Evolutionary conservation across 2,888 invertebrate species (phyloP).

Genomic region (Epiblema foenella): DNA sequence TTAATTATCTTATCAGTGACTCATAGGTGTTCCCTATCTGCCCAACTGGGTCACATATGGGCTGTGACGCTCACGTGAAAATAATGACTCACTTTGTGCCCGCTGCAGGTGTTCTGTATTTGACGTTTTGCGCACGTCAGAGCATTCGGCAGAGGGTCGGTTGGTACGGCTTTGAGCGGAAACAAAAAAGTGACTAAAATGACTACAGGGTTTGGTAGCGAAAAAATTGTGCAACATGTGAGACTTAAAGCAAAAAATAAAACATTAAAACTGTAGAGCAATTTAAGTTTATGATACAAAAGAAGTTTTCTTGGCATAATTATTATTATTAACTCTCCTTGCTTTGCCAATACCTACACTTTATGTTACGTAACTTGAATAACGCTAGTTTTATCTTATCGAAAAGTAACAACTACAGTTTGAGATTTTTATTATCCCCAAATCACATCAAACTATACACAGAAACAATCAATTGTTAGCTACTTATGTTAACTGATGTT

Average conservation of each 20-base stretch:
- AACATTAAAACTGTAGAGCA: too few species aligned
- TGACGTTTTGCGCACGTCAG: slow-evolving; percentile 43
- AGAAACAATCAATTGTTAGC: too few species aligned
- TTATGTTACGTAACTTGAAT: neutral
- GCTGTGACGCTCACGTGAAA: slow-evolving; percentile 53
- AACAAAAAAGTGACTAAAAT: slow-evolving; percentile 24
- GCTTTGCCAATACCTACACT: neutral
- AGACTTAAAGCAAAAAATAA: too few species aligned
- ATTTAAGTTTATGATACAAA: neutral
- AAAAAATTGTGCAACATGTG: neutral
- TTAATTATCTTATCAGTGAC: slow-evolving; percentile 41
- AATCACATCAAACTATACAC: too few species aligned
- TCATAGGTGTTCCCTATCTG: slow-evolving; percentile 44
- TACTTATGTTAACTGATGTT: neutral
- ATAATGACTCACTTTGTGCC: slow-evolving; percentile 53
- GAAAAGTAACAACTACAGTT: neutral
- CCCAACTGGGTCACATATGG: slow-evolving; percentile 52
- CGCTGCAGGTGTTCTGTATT: slow-evolving; percentile 53
- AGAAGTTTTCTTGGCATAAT: neutral
- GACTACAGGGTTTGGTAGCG: slow-evolving; percentile 13
- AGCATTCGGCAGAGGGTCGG: slow-evolving; percentile 36
- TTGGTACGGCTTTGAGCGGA: slow-evolving; percentile 11
- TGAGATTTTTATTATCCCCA: neutral
- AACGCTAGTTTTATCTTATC: neutral
- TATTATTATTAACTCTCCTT: neutral